Percentiles rank a stretch among this genome's conserved stretches.
Conservation (phyloP, 2,113 vertebrate species). For the chimpanzee (Pan troglodytes) region NHGRI_mPanTro3-v2.1_pri NC_072414.2:66463001-66463500, state of each 20-base stretch:
- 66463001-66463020: background rate
- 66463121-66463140: background rate
- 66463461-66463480: too few species aligned
- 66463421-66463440: too few species aligned
- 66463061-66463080: background rate
- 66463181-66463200: background rate
- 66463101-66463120: background rate
- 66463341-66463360: too few species aligned
- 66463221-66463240: background rate
- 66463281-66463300: too few species aligned
- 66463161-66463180: background rate
- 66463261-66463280: background rate
- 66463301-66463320: too few species aligned
- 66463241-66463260: background rate
- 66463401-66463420: too few species aligned
- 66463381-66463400: too few species aligned
- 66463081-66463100: background rate
- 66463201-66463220: background rate
- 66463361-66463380: too few species aligned
- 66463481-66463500: too few species aligned
- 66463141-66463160: background rate
- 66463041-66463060: background rate
- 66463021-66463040: background rate
- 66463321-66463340: too few species aligned
- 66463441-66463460: too few species aligned